phyloP scores from a whole-genome alignment of 37 sponge, comb jelly and placozoan species.

The Chondrosia reniformis region DNA sequence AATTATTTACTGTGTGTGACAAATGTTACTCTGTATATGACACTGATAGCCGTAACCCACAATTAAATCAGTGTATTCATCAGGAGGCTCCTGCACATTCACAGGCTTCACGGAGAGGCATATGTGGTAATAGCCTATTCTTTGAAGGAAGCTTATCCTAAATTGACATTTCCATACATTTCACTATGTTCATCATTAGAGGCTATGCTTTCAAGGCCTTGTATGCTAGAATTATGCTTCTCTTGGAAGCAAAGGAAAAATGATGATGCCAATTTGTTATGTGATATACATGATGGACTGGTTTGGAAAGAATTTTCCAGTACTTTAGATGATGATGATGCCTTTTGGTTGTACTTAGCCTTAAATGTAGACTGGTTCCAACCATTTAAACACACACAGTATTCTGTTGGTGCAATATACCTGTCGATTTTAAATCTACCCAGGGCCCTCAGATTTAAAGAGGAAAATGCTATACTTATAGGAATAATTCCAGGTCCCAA shows the following conservation, averaged over 20 bases:
- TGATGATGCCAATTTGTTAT: background rate
- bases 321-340: background rate
- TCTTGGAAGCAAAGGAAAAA: conserved; percentile 26
- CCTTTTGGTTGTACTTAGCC: too few species aligned
- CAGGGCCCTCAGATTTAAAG: background rate
- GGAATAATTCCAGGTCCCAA: conserved; percentile 4
- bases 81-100: too few species aligned
- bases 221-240: conserved; percentile 25
- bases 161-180: too few species aligned
- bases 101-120: too few species aligned
- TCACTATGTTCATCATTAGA: too few species aligned
- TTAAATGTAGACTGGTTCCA: conserved; percentile 34
- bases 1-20: too few species aligned
- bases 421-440: background rate
- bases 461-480: background rate
- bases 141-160: too few species aligned
- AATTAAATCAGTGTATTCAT: too few species aligned
- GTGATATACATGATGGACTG: conserved; percentile 45
- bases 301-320: conserved; percentile 36
- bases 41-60: too few species aligned
- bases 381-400: conserved; percentile 11
- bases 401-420: conserved; percentile 32
- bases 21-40: too few species aligned
- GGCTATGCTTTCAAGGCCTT: conserved; percentile 18
- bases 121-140: too few species aligned